Conservation (phyloP, 2,888 invertebrate genomes). For the Allolobophora icterica region DNA sequence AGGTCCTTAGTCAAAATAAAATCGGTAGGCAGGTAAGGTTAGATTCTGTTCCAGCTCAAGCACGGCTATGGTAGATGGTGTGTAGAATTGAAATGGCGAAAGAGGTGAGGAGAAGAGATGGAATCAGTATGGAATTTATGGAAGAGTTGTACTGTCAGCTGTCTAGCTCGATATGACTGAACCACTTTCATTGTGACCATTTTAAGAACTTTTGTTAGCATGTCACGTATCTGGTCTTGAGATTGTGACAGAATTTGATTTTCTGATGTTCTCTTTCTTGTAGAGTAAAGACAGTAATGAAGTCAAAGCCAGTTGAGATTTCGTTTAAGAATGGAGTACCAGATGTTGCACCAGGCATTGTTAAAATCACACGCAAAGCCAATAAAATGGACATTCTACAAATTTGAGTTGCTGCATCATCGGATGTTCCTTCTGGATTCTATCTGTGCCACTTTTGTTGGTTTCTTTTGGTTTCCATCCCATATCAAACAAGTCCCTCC, state of each 20-base stretch:
- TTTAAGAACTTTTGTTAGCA: neutral
- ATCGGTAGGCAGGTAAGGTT: neutral
- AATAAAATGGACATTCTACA: conserved; percentile 72
- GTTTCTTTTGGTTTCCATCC: neutral
- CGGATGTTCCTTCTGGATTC: neutral
- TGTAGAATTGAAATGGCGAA: neutral
- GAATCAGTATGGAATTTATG: neutral
- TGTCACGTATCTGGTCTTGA: neutral
- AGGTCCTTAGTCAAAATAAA: neutral
- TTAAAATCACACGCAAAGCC: conserved; percentile 74
- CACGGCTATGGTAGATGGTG: neutral
- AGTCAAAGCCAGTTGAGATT: conserved; percentile 71
- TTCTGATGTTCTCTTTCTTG: conserved; percentile 29
- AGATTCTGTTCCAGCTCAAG: neutral
- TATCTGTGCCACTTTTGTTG: neutral
- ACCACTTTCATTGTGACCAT: neutral
- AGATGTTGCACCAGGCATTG: conserved; percentile 74
- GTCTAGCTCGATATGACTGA: neutral
- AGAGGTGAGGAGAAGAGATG: neutral
- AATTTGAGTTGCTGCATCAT: neutral
- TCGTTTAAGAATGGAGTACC: conserved; percentile 76
- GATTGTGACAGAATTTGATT: neutral
- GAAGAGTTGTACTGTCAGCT: neutral
- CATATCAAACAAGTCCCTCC: conserved; percentile 10
- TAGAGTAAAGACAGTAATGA: conserved; percentile 54